Percentiles rank a stretch among this genome's conserved stretches.
These are phyloP conservation scores for Pteropus rufus DNA, from an alignment of 2,797 vertebrate genomes.

Conservation along the genomic window DNA sequence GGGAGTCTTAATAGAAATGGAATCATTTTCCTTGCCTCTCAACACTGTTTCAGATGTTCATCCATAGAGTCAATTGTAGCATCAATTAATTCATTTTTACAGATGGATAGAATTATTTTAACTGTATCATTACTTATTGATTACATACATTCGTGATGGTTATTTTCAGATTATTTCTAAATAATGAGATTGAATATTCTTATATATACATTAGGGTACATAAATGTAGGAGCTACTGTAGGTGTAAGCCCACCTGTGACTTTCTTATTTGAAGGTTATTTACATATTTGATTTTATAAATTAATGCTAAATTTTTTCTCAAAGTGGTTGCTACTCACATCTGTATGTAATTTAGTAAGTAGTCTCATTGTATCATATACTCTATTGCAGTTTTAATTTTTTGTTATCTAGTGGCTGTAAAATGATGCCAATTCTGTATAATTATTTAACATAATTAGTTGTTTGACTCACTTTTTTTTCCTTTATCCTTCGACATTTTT, in stretches of 20 bases:
- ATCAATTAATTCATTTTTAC: not conserved
- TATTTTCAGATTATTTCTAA: not conserved
- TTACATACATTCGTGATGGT: not conserved
- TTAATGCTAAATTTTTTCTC: not conserved
- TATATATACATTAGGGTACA: not conserved
- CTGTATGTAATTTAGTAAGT: not conserved
- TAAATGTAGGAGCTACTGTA: not conserved
- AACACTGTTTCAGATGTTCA: not conserved
- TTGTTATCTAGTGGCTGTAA: not conserved
- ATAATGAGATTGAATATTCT: not conserved
- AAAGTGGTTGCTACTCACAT: not conserved
- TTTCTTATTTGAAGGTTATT: not conserved
- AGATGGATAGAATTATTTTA: not conserved
- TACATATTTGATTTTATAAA: not conserved
- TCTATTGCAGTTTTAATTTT: not conserved
- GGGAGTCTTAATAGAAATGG: not conserved
- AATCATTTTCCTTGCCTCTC: not conserved
- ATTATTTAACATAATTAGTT: not conserved
- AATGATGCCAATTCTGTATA: not conserved
- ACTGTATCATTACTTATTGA: not conserved
- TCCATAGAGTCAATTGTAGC: fast-evolving
- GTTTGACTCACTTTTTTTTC: not conserved
- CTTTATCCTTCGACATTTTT: not conserved
- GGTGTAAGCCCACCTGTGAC: not conserved
- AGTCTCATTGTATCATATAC: not conserved